Evolutionary conservation across 2,113 vertebrate species (phyloP).

Genomic region (Ceyx melanurus): DNA sequence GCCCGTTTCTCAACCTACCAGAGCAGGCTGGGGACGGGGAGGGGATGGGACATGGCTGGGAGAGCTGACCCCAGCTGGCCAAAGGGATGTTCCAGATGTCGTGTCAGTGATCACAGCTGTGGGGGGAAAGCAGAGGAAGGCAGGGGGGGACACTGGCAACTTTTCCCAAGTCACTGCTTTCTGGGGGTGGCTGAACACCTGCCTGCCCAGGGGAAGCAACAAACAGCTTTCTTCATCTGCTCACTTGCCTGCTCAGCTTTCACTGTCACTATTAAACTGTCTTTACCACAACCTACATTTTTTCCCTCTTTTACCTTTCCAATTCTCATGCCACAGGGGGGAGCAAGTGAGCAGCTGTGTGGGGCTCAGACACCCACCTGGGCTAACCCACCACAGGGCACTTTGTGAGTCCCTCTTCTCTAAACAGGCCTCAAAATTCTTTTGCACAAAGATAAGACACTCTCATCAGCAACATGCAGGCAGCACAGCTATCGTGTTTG

Average conservation of each 20-base stretch:
- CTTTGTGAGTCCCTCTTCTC: neutral
- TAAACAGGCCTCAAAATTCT: neutral
- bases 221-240: neutral
- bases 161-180: neutral
- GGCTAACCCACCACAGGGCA: neutral
- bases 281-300: neutral
- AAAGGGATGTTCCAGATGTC: neutral
- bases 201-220: neutral
- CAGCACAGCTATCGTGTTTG: neutral
- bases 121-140: neutral
- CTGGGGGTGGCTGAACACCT: neutral
- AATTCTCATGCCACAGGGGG: neutral
- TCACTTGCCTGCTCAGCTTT: neutral
- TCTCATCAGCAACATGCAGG: neutral
- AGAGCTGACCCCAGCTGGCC: neutral
- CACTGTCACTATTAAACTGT: neutral
- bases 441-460: neutral
- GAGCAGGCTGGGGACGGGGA: accelerated
- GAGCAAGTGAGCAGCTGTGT: accelerated
- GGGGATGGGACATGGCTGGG: neutral
- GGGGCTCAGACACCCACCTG: neutral
- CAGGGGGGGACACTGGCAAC: accelerated
- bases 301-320: neutral
- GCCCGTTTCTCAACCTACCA: accelerated
- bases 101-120: neutral